Evolutionary conservation across 1,140 invertebrate species (phyloP).

Genomic region (Phymastichus coffea): DNA sequence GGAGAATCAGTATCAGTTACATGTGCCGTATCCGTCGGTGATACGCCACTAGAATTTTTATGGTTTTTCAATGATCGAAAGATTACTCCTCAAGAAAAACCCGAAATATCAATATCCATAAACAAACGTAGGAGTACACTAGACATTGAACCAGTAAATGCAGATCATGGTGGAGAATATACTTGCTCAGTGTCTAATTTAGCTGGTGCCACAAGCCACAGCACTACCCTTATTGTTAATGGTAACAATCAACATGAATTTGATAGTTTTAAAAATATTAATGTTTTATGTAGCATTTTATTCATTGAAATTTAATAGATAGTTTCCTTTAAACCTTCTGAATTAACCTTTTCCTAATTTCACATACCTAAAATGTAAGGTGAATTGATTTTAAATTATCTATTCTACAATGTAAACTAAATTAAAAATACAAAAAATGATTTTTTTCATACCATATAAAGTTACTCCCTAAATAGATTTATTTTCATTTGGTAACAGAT

Average conservation of each 20-base stretch:
- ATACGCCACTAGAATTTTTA: constrained; percentile 67
- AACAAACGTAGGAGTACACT: constrained; percentile 63
- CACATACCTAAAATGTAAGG: no score
- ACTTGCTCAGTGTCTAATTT: constrained; percentile 70
- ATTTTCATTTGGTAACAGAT: constrained; percentile 67
- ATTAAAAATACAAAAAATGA: no score
- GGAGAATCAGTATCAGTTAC: constrained; percentile 75
- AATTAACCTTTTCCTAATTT: no score
- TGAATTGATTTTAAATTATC: no score
- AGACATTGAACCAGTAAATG: constrained; percentile 69
- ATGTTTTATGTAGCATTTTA: no score
- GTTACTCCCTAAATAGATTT: constrained; percentile 65
- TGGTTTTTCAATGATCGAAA: constrained; percentile 72
- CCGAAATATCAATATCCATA: constrained; percentile 48
- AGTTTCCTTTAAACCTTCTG: no score
- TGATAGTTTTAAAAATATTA: constrained; percentile 68
- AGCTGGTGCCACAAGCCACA: constrained; percentile 66
- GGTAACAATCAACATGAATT: constrained; percentile 27
- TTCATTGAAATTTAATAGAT: no score
- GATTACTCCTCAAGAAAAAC: constrained; percentile 44
- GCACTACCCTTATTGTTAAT: constrained; percentile 49
- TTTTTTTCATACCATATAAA: constrained; percentile 10
- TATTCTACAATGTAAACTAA: no score
- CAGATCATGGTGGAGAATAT: constrained; percentile 70
- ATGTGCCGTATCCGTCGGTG: constrained; percentile 75